A percentile compares a stretch with the other conserved stretches of the same genome.
These are phyloP conservation scores for Yponomeuta evonymella DNA, from an alignment of 2,888 invertebrate species.

Conservation along the genomic window DNA sequence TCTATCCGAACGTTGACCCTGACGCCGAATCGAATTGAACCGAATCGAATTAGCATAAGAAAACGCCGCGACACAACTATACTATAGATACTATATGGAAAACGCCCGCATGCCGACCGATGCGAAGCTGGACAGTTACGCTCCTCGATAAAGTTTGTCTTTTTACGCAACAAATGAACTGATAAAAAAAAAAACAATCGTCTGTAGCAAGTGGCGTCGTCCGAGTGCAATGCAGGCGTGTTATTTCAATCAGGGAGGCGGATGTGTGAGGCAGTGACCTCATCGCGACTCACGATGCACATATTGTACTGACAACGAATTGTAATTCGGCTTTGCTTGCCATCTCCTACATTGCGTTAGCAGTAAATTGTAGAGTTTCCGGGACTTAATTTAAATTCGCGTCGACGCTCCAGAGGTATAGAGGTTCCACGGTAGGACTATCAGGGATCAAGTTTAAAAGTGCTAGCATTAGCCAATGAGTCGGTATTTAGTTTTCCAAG, in stretches of 20 bases:
- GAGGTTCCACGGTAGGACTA: too few species aligned
- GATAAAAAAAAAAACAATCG: not conserved
- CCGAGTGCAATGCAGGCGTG: conserved; percentile 5
- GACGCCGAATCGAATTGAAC: conserved; percentile 5
- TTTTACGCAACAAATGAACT: conserved; percentile 3
- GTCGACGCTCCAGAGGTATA: too few species aligned
- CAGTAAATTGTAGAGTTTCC: too few species aligned
- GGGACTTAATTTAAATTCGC: too few species aligned
- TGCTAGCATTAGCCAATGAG: too few species aligned
- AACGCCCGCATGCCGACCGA: not conserved
- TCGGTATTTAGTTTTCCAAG: too few species aligned
- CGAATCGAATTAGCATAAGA: conserved; percentile 6
- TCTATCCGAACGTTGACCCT: conserved; percentile 12
- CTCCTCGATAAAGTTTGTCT: not conserved
- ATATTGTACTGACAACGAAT: not conserved
- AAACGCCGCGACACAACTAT: not conserved
- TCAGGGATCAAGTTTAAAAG: too few species aligned
- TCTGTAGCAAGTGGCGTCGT: not conserved
- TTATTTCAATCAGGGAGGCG: conserved; percentile 57
- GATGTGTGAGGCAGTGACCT: conserved; percentile 44
- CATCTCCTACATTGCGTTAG: not conserved
- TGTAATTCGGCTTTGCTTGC: not conserved
- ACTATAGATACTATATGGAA: not conserved
- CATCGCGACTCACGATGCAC: conserved; percentile 7
- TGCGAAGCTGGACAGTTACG: not conserved